A percentile compares a stretch with the other conserved stretches of the same genome.
Evolutionary conservation across 1,140 invertebrate genomes (phyloP).

Genomic region (Cherax quadricarinatus): DNA sequence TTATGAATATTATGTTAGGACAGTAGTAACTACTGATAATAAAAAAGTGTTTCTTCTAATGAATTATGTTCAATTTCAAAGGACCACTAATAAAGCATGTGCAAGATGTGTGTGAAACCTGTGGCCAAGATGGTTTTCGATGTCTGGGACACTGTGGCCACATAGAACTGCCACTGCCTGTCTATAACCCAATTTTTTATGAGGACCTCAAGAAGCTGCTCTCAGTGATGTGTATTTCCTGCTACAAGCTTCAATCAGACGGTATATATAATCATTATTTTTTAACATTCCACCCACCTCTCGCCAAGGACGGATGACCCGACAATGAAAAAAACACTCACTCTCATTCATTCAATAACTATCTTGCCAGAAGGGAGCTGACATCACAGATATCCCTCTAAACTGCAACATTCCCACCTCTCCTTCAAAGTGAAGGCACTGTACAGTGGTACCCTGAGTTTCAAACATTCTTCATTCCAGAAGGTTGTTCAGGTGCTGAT

Average conservation of each 20-base stretch:
- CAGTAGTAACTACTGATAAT: neutral
- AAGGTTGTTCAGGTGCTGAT: too few species aligned
- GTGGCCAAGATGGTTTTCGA: conserved; percentile 82
- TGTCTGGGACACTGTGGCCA: conserved; percentile 98
- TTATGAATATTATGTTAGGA: neutral
- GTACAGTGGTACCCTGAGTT: too few species aligned
- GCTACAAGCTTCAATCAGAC: conserved; percentile 84
- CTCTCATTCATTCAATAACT: too few species aligned
- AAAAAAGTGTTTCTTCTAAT: neutral
- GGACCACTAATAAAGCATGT: conserved; percentile 41
- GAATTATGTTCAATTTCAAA: neutral
- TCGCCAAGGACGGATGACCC: too few species aligned
- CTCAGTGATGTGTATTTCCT: conserved; percentile 84
- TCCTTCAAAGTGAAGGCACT: too few species aligned
- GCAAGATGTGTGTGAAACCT: conserved; percentile 89
- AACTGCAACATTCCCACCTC: too few species aligned
- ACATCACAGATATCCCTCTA: too few species aligned
- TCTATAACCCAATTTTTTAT: conserved; percentile 95
- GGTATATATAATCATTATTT: conserved; percentile 76
- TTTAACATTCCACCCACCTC: too few species aligned
- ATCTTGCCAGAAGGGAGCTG: too few species aligned
- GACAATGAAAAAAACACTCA: too few species aligned
- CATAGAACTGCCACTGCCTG: conserved; percentile 92
- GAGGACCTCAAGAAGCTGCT: conserved; percentile 84
- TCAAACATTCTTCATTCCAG: too few species aligned